Percentiles rank a stretch among this genome's conserved stretches.
Evolutionary conservation across 2,888 invertebrate species (phyloP).

Genomic region (Eledona agricola): DNA sequence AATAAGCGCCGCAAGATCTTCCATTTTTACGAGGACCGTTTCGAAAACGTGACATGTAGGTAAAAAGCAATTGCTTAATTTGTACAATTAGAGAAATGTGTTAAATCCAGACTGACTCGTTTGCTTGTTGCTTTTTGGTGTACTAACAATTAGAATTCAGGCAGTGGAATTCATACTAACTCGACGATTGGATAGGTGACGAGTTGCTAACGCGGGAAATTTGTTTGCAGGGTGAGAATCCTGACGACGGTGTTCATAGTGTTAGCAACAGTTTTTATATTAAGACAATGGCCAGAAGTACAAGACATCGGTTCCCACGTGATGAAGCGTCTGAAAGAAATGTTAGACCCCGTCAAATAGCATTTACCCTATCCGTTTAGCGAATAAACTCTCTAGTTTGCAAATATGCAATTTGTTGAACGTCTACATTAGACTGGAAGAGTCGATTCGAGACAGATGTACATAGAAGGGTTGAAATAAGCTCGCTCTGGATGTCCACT

Average conservation of each 20-base stretch:
- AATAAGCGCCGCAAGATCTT: slow-evolving; percentile 49
- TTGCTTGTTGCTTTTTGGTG: slow-evolving; percentile 28
- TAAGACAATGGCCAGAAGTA: slow-evolving; percentile 91
- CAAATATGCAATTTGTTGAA: slow-evolving; percentile 39
- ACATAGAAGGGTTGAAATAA: too few species aligned
- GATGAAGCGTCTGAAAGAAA: slow-evolving; percentile 80
- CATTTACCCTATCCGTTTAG: slow-evolving; percentile 50
- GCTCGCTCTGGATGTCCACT: too few species aligned
- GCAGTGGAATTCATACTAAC: too few species aligned
- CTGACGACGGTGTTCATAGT: slow-evolving; percentile 84
- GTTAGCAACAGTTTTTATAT: slow-evolving; percentile 81
- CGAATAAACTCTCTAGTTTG: slow-evolving; percentile 46
- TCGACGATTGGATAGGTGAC: too few species aligned
- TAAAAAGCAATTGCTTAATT: slow-evolving; percentile 44
- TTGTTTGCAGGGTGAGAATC: slow-evolving; percentile 80
- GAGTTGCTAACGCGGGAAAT: too few species aligned
- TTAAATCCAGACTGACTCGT: slow-evolving; percentile 50
- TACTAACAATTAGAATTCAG: slow-evolving; percentile 6
- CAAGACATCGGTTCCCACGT: slow-evolving; percentile 83
- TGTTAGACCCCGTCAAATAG: slow-evolving; percentile 69
- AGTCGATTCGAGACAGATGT: slow-evolving; percentile 3
- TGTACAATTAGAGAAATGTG: slow-evolving; percentile 35
- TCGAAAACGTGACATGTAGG: slow-evolving; percentile 53
- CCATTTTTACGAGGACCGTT: slow-evolving; percentile 55
- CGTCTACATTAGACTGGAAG: slow-evolving; percentile 26